A percentile compares a stretch with the other conserved stretches of the same genome.
These are phyloP conservation scores for Oconnorella tubifera DNA, from an alignment of 2,888 invertebrate genomes.

Conservation along the genomic window DNA sequence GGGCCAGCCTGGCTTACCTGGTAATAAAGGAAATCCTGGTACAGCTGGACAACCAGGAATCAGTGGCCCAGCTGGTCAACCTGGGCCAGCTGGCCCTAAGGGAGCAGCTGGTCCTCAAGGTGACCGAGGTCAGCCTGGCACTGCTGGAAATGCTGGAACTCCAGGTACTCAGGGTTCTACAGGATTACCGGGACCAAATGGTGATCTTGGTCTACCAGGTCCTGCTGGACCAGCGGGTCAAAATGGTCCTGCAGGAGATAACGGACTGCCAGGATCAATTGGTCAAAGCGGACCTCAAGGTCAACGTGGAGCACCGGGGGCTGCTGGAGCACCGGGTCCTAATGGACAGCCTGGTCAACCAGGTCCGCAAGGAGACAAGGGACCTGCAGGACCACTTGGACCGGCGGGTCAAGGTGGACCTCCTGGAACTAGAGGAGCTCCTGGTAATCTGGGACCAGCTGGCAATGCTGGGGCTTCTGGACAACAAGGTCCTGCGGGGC, in stretches of 20 bases:
- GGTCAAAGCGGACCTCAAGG: slow-evolving; percentile 6
- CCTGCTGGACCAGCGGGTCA: slow-evolving; percentile 16
- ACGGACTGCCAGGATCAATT: slow-evolving; percentile 23
- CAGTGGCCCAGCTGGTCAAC: not conserved
- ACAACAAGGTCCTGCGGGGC: slow-evolving; percentile 15
- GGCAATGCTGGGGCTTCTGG: slow-evolving; percentile 18
- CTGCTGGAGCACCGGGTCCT: slow-evolving; percentile 20
- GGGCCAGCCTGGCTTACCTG: slow-evolving; percentile 4
- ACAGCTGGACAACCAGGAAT: not conserved
- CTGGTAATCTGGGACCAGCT: slow-evolving; percentile 62
- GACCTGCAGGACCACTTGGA: not conserved
- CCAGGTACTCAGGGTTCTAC: slow-evolving; percentile 18
- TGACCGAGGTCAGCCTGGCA: slow-evolving; percentile 6
- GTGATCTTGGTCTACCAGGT: slow-evolving; percentile 19
- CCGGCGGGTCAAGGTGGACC: not conserved
- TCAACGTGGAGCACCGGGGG: slow-evolving; percentile 18
- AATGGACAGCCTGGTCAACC: slow-evolving; percentile 60
- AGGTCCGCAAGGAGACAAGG: slow-evolving; percentile 6
- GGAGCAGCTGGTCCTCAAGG: slow-evolving; percentile 16
- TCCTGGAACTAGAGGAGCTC: slow-evolving; percentile 44
- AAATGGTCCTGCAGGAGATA: slow-evolving; percentile 18
- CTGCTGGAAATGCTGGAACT: slow-evolving; percentile 10
- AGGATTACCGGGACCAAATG: slow-evolving; percentile 15
- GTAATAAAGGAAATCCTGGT: slow-evolving; percentile 1
- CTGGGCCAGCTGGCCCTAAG: not conserved